phyloP scores from a whole-genome alignment of 2,113 vertebrate genomes.

The Anguilla rostrata region DNA sequence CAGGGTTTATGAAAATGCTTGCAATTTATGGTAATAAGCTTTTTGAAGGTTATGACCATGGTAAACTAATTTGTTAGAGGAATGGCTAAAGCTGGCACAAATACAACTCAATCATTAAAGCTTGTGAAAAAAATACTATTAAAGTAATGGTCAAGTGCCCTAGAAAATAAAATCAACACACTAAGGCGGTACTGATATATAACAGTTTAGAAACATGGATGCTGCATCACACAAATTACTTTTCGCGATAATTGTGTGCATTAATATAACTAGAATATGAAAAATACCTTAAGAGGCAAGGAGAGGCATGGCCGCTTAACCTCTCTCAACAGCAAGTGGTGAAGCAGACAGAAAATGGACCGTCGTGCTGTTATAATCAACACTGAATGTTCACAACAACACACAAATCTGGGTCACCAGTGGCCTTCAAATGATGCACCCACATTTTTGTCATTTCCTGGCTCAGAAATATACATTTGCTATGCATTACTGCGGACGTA shows the following conservation, averaged over 20 bases:
- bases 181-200: conserved; percentile 35
- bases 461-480: conserved; percentile 30
- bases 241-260: conserved; percentile 48
- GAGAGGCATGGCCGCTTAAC: conserved; percentile 30
- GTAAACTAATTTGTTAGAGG: conserved; percentile 71
- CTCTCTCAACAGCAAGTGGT: background rate
- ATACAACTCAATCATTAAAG: conserved; percentile 23
- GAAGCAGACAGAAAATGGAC: background rate
- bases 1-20: conserved; percentile 70
- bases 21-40: conserved; percentile 74
- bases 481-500: background rate
- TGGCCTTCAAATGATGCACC: conserved; percentile 14
- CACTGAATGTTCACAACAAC: background rate
- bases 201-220: conserved; percentile 50
- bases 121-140: conserved; percentile 49
- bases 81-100: conserved; percentile 44
- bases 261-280: conserved; percentile 56
- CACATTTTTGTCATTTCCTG: conserved; percentile 34
- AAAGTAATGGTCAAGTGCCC: conserved; percentile 57
- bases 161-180: conserved; percentile 26
- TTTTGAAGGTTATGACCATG: conserved; percentile 71
- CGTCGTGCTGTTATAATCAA: too few relatives aligned
- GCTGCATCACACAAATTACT: conserved; percentile 62
- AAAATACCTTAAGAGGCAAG: conserved; percentile 25
- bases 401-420: background rate